Evolutionary conservation across 2,888 invertebrate genomes (phyloP), one percentile per base, ranked within the genome.

Genomic region (Aleiodes alternator): DNA sequence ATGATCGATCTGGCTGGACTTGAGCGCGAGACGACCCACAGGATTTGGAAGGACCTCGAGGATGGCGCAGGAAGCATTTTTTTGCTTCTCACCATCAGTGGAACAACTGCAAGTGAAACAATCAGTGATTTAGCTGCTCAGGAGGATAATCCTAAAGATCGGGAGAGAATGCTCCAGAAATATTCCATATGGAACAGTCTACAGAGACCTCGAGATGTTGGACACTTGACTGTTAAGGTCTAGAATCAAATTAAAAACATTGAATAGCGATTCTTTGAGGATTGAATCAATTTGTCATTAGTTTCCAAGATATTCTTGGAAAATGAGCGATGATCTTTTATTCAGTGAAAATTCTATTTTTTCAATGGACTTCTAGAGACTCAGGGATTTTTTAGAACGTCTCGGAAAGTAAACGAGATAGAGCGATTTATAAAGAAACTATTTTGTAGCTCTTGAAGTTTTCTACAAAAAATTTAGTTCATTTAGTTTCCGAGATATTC

Each of bases 141-240:
- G 87, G 95, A 94, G 82, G 96, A 96, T 78, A 95, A 95, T 86
- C 93, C 95, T 0, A 92, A 93, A 16, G 96, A 97, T 84, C 90
- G 91, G 0, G 92, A 93, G 31, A 82, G 81, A 12, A 73, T 85
- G 78, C 72, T 84, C 64, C 87, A 83, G 74, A 89, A 81, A 80
- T 90, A 86, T 73, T 82, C 86, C 1, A 6, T 88, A 3, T 12
- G 74, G n/a, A 88, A 89, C 77, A 94, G 95, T 9, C 91, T 96
- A 73, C 92, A 94, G 82, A 94, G 95, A 85, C 84, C 96, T 0
- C 92, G 94, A 79, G 98, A 99, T 85, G 95, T 99, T 1, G 99
- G 99, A 0, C 96, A 97, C 92, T 91, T 99, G 0, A 97, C 96
- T 23, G 97, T 98, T 0, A 98, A 98, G 91, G 98, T 98, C 2